Percentiles rank a stretch among this genome's conserved stretches.
These are phyloP conservation scores for Conops quadrifasciatus DNA, from an alignment of 2,888 invertebrate genomes.

Conservation along the genomic window DNA sequence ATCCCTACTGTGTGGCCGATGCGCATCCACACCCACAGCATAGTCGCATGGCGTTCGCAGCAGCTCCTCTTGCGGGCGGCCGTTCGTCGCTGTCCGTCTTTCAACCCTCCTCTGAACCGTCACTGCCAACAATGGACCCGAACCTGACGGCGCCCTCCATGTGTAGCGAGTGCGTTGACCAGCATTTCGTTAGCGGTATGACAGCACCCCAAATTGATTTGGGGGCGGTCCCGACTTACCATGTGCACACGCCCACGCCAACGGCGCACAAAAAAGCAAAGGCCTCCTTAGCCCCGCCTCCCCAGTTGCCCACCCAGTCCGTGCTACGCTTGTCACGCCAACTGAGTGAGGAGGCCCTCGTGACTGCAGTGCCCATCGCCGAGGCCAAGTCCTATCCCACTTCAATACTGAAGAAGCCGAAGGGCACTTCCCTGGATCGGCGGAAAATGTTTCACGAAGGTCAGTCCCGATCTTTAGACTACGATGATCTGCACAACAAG, in stretches of 20 bases:
- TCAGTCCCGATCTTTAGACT: conserved; percentile 62
- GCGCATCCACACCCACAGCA: conserved; percentile 62
- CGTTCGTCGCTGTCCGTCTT: conserved; percentile 58
- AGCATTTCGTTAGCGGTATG: conserved; percentile 60
- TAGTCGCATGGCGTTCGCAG: conserved; percentile 55
- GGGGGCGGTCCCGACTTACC: conserved; percentile 60
- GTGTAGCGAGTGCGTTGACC: conserved; percentile 63
- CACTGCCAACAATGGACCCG: conserved; percentile 61
- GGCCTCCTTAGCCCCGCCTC: conserved; percentile 52
- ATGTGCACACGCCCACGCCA: conserved; percentile 61
- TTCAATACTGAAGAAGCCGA: conserved; percentile 61
- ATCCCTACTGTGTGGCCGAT: conserved; percentile 58
- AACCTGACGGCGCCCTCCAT: conserved; percentile 57
- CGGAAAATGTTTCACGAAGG: conserved; percentile 61
- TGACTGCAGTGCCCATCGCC: conserved; percentile 60
- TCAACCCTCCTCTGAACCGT: conserved; percentile 61
- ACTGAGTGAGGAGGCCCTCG: conserved; percentile 60
- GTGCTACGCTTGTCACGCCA: conserved; percentile 58
- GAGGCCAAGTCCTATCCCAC: conserved; percentile 55
- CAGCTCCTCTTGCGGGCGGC: conserved; percentile 48
- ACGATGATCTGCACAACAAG: conserved; percentile 62
- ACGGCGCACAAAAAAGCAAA: conserved; percentile 59
- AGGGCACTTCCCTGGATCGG: conserved; percentile 53
- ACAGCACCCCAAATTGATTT: conserved; percentile 57
- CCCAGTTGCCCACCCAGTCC: conserved; percentile 57